A percentile compares a stretch with the other conserved stretches of the same genome.
Evolutionary conservation across 2,888 invertebrate species (phyloP).

Genomic region (Ganaspis brasiliensis): DNA sequence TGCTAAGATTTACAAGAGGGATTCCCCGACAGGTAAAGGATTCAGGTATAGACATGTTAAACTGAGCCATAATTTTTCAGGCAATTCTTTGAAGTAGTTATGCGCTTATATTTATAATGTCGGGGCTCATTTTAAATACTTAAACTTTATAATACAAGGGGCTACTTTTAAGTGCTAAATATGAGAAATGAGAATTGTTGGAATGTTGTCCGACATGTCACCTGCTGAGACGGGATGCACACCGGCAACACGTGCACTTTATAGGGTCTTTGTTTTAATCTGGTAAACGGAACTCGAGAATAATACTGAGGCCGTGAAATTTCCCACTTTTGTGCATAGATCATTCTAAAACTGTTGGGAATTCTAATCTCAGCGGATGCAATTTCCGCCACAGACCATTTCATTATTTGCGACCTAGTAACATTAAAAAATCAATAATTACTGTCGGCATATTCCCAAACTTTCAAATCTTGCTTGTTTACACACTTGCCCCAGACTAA

Average conservation of each 20-base stretch:
- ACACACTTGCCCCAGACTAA: too few relatives aligned
- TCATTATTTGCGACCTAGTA: background rate
- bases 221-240: background rate
- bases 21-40: slow-evolving; percentile 18
- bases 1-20: slow-evolving; percentile 4
- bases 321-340: slow-evolving; percentile 33
- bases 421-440: background rate
- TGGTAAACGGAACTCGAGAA: slow-evolving; percentile 1
- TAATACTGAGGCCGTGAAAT: slow-evolving; percentile 26
- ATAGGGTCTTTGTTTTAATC: slow-evolving; percentile 11
- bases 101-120: background rate
- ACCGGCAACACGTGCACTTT: background rate
- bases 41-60: slow-evolving; percentile 1
- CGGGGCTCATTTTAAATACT: too few relatives aligned
- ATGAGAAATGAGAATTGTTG: background rate
- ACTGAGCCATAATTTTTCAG: slow-evolving; percentile 4
- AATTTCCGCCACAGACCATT: slow-evolving; percentile 5
- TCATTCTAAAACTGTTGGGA: slow-evolving; percentile 3
- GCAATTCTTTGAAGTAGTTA: background rate
- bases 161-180: background rate
- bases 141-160: background rate
- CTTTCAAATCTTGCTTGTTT: too few relatives aligned
- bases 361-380: background rate
- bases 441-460: too few relatives aligned
- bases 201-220: background rate